These are phyloP conservation scores for Lepidurus packardi DNA, from an alignment of 1,140 invertebrate species.

Conservation along the genomic window DNA sequence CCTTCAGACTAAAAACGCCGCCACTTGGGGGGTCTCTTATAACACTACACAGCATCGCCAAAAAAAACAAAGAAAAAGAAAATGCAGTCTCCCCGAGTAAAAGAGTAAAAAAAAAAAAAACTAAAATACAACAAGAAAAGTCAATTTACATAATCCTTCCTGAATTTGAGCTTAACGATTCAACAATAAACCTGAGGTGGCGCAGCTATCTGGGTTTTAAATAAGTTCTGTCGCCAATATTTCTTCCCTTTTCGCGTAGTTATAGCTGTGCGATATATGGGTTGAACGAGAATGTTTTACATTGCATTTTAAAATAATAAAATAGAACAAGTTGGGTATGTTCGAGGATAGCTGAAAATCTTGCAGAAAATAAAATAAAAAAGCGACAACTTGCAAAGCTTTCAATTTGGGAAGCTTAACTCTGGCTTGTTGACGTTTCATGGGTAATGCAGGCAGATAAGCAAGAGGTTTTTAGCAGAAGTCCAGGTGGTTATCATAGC, in stretches of 20 bases:
- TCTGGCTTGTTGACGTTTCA: neutral
- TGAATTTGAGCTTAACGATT: neutral
- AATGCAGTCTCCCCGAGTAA: neutral
- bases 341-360: too few relatives aligned
- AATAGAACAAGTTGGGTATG: too few relatives aligned
- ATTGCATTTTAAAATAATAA: neutral
- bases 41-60: neutral
- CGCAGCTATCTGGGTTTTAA: neutral
- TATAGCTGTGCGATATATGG: neutral
- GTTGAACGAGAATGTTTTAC: neutral
- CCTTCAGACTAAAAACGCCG: slow-evolving; percentile 14
- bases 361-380: neutral
- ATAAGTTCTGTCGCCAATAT: neutral
- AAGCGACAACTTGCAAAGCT: neutral
- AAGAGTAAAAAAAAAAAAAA: too few relatives aligned
- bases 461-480: neutral
- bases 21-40: slow-evolving; percentile 17
- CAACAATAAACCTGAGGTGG: neutral
- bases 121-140: neutral
- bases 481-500: neutral
- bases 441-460: slow-evolving; percentile 5
- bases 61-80: neutral
- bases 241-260: neutral
- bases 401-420: neutral
- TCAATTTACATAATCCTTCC: slow-evolving; percentile 5